Evolutionary conservation across 2,113 vertebrate genomes (phyloP), one percentile per base, ranked within the genome.

Genomic region (Psittacus erithacus): DNA sequence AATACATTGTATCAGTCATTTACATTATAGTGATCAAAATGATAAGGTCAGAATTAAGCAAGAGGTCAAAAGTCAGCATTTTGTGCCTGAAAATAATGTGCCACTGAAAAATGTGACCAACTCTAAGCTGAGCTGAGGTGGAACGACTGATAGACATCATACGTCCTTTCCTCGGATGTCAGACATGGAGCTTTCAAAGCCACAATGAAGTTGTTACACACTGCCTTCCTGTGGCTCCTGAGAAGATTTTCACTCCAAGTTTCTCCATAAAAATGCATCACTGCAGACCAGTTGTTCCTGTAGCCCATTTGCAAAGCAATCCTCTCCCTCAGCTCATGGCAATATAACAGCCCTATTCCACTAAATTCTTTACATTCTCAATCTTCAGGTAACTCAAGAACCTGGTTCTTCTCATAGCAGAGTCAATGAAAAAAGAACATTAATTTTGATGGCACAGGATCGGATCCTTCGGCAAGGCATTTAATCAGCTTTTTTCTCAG

Each of bases 181-280:
- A 0, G 24, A 68, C 13, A 10, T 1, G 29, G 64, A 74, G 53
- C 57, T 86, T 64, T 68, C 53, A 73, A 80, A 92, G 31, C 35
- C 17, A 9, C 25, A 62, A 24, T 46, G 70, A 73, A 91, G 70
- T 82, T 89, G 93, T 68, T 80, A 73, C 70, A 95, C 53, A 95
- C 91, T 94, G 93, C 93, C 82, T 96, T 96, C 93, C 81, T 94
- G 92, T 93, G 96, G 96, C 57, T 93, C 63, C 62, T 87, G 80
- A 47, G 92, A 94, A 95, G 47, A 93, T 84, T 92, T 91, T 87
- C 83, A 67, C 74, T 77, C 19, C 44, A 57, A 69, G 13, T 64
- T 78, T 84, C 73, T 27, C 38, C 62, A 79, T 19, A 41, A 86
- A 94, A 86, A 84, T 24, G 18, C 15, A 41, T n/a, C 24, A 24